Evolutionary conservation across 2,888 invertebrate species (phyloP).

Genomic region (Palloptera scutellata): DNA sequence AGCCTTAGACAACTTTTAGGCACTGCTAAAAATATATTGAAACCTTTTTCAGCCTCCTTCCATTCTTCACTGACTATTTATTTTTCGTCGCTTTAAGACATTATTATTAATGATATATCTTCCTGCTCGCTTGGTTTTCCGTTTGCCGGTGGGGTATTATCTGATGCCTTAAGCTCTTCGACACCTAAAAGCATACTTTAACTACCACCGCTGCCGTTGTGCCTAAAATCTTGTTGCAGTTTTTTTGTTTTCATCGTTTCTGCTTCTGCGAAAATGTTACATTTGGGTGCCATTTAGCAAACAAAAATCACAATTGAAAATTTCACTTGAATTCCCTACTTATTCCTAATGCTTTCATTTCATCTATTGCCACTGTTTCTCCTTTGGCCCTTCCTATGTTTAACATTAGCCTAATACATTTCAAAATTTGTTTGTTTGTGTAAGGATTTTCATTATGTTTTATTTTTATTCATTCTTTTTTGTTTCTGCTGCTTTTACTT

Average conservation of each 20-base stretch:
- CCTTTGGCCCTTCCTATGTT: background rate
- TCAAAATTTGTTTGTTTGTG: background rate
- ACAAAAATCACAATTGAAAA: conserved; percentile 5
- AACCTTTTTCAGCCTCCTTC: background rate
- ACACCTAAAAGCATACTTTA: background rate
- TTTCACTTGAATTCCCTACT: background rate
- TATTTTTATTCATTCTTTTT: conserved; percentile 5
- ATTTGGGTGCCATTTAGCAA: conserved; percentile 9
- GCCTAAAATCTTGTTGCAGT: background rate
- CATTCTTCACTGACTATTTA: background rate
- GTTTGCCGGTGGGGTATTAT: background rate
- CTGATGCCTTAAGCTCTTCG: background rate
- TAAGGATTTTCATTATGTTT: conserved; percentile 7
- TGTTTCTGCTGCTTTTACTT: background rate
- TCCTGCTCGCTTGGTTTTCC: background rate
- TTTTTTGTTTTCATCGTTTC: background rate
- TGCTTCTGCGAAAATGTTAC: background rate
- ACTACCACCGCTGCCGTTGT: background rate
- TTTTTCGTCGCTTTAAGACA: no score
- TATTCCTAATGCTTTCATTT: background rate
- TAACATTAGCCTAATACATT: background rate
- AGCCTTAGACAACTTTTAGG: background rate
- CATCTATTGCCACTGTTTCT: background rate
- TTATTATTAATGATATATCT: background rate
- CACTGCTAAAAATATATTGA: background rate